Conservation (phyloP, 2,888 invertebrate genomes). For the Tetrapedia diversipes region DNA sequence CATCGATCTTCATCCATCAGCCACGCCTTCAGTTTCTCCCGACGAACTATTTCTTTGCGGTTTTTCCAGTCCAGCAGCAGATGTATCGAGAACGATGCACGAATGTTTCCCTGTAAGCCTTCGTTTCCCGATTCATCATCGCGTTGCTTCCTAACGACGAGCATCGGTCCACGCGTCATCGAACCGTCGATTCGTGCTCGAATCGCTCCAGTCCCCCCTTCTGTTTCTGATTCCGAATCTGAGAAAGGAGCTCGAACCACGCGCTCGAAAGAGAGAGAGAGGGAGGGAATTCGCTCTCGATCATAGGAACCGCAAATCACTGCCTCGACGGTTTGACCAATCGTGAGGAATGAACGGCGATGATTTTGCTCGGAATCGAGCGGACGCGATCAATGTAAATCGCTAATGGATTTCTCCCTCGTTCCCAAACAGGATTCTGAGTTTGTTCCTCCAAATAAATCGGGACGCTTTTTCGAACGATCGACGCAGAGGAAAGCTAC, state of each 20-base stretch:
- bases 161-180: slow-evolving; percentile 30
- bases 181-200: slow-evolving; percentile 11
- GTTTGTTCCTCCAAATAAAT: slow-evolving; percentile 30
- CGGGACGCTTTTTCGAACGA: not conserved
- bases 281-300: slow-evolving; percentile 7
- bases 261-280: not conserved
- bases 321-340: slow-evolving; percentile 43
- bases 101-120: slow-evolving; percentile 38
- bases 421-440: slow-evolving; percentile 1
- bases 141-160: slow-evolving; percentile 6
- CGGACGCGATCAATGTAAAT: slow-evolving; percentile 22
- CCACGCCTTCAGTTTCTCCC: slow-evolving; percentile 50
- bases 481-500: not conserved
- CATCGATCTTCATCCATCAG: slow-evolving; percentile 82
- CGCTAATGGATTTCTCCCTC: slow-evolving; percentile 36
- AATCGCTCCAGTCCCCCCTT: not conserved
- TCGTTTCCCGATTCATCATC: slow-evolving; percentile 49
- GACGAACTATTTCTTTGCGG: slow-evolving; percentile 58
- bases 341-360: slow-evolving; percentile 49
- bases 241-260: too few species aligned
- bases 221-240: not conserved
- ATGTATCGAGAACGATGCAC: slow-evolving; percentile 38
- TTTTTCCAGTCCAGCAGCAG: slow-evolving; percentile 55
- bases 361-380: slow-evolving; percentile 38
- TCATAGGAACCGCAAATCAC: slow-evolving; percentile 54